Evolutionary conservation across 2,888 invertebrate genomes (phyloP), one percentile per base, ranked within the genome.

Genomic region (Capitulum mitella): DNA sequence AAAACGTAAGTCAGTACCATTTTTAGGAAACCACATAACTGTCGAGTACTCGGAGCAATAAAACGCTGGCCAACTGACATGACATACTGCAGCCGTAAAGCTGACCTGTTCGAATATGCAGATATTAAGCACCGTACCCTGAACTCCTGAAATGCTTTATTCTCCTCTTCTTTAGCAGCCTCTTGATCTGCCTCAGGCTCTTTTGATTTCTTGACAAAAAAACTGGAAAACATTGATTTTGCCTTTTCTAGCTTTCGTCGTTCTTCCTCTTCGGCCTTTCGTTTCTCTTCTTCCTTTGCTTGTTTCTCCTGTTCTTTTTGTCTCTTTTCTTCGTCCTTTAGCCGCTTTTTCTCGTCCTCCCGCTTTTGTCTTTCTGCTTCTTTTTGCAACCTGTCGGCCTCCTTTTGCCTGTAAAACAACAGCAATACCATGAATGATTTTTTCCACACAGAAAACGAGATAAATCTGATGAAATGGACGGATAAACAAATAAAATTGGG

Each of bases 161-260:
- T 32, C 1, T n/a, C 43, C 29, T n/a, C 46, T 76, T 46, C 78
- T 19, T 64, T 75, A 0, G 61, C 78, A 2, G 29, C 58, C 5
- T 76, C 78, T 32, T 80, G 78, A 29, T 76, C 78, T 29, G 29
- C n/a, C 3, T 76, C 77, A 14, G 78, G 61, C 22, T 40, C 19
- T 19, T 78, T 79, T 10, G 64, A 32, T 75, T 80, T 80, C 75
- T 79, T 81, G n/a, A 80, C 79, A 40, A 81, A 81, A 64, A 80
- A 81, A 51, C 78, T 80, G 32, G 80, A 80, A 78, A 81, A 81
- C 70, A 78, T 80, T 12, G 78, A 76, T 46, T 79, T 80, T 29
- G 78, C 29, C 32, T 79, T 79, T 16, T 79, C 58, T 12, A 77
- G 54, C 75, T 79, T 70, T 37, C 64, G 79, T 12, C 76, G 77